These are phyloP conservation scores for Synergus itoensis DNA, from an alignment of 2,888 invertebrate genomes.

Conservation along the genomic window DNA sequence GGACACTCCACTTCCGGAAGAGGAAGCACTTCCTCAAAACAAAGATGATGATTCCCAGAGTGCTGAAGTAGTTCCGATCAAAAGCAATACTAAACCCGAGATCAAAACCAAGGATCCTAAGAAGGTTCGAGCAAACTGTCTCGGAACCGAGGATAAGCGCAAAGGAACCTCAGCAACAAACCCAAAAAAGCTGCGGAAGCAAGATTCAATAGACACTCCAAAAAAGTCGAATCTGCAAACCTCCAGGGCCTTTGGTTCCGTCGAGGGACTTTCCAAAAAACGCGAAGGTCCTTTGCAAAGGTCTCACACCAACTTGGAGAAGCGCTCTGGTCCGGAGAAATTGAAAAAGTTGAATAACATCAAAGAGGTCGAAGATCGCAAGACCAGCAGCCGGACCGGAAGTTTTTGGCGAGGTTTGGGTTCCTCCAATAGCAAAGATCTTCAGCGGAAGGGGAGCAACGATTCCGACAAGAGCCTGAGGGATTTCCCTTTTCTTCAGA, in stretches of 20 bases:
- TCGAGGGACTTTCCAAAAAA: conserved; percentile 61
- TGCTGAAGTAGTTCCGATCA: neutral
- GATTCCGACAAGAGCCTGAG: conserved; percentile 65
- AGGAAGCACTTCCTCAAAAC: neutral
- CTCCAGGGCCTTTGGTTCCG: conserved; percentile 65
- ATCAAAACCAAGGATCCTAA: neutral
- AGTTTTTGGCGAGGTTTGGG: conserved; percentile 55
- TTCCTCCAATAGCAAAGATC: conserved; percentile 50
- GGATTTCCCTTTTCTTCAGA: conserved; percentile 45
- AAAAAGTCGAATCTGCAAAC: conserved; percentile 51
- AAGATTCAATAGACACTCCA: conserved; percentile 62
- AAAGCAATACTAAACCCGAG: neutral
- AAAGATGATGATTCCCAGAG: neutral
- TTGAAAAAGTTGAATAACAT: conserved; percentile 67
- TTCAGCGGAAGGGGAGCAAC: conserved; percentile 64
- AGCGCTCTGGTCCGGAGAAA: conserved; percentile 53
- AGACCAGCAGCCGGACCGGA: conserved; percentile 38
- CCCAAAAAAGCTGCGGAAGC: conserved; percentile 59
- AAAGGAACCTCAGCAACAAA: conserved; percentile 23
- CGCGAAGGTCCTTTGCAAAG: conserved; percentile 58
- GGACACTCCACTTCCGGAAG: neutral
- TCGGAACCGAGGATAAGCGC: neutral
- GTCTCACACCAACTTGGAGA: conserved; percentile 65
- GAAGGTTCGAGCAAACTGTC: neutral
- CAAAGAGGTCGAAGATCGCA: conserved; percentile 64